Evolutionary conservation across 2,797 vertebrate species (phyloP).

Genomic region (Eupleurogrammus muticus): DNA sequence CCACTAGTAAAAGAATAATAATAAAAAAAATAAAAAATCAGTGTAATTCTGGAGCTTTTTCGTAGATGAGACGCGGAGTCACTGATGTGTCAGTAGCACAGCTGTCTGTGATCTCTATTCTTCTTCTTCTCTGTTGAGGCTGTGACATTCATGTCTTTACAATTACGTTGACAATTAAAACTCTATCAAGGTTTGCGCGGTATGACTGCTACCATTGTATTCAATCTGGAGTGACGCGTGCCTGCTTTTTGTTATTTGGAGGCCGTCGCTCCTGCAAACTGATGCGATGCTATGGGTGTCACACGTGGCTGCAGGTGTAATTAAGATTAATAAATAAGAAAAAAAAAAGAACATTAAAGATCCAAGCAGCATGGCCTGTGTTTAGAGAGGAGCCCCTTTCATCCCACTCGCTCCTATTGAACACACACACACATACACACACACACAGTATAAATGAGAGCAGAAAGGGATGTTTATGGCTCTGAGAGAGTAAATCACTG

Average conservation of each 20-base stretch:
- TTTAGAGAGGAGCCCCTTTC: conserved; percentile 41
- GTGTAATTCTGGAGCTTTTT: neutral
- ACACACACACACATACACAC: conserved; percentile 12
- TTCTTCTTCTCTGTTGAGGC: conserved; percentile 46
- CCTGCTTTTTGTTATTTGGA: conserved; percentile 43
- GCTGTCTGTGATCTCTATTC: conserved; percentile 48
- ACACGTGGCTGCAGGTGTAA: conserved; percentile 36
- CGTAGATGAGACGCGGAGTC: conserved; percentile 13
- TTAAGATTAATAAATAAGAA: neutral
- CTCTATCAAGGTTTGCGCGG: conserved; percentile 37
- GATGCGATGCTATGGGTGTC: conserved; percentile 39
- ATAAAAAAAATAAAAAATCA: neutral
- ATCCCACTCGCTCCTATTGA: conserved; percentile 41
- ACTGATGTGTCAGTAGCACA: conserved; percentile 51
- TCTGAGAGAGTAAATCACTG: conserved; percentile 80
- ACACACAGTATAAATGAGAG: conserved; percentile 36
- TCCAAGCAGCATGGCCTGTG: conserved; percentile 30
- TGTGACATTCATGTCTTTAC: conserved; percentile 48
- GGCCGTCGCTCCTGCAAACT: conserved; percentile 22
- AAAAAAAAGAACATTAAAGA: conserved; percentile 1
- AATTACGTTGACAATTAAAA: conserved; percentile 65
- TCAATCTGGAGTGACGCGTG: conserved; percentile 35
- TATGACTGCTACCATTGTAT: conserved; percentile 56
- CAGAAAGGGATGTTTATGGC: conserved; percentile 71
- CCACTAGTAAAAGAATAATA: conserved; percentile 12